phyloP scores from a whole-genome alignment of 2,888 invertebrate species.

The Hesperia comma region DNA sequence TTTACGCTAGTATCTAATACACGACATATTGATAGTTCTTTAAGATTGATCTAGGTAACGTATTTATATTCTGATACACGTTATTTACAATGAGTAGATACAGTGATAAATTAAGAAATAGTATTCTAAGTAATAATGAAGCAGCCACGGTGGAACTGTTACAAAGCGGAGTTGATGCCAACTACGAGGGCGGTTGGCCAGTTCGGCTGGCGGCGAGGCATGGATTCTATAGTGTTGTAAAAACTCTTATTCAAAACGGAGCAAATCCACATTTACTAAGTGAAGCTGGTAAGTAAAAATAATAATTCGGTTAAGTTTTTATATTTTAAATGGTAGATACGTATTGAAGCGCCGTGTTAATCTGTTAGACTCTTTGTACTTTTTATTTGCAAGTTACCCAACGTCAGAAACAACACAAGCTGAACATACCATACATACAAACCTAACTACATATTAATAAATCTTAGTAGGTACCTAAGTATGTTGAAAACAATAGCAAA shows the following conservation, averaged over 20 bases:
- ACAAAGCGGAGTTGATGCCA: slow-evolving; percentile 67
- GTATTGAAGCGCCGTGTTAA: no score
- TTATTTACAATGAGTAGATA: slow-evolving; percentile 23
- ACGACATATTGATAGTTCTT: slow-evolving; percentile 2
- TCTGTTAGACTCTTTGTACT: no score
- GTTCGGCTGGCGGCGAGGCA: slow-evolving; percentile 71
- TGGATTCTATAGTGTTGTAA: slow-evolving; percentile 64
- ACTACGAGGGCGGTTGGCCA: slow-evolving; percentile 75
- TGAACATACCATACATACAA: no score
- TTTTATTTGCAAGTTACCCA: no score
- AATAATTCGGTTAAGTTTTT: no score
- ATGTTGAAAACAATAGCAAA: no score
- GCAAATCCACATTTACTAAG: slow-evolving; percentile 73
- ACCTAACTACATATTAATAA: no score
- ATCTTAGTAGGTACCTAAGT: no score
- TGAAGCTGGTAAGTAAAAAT: slow-evolving; percentile 70
- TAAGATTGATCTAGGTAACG: neutral
- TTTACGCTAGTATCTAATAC: neutral
- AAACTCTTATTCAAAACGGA: slow-evolving; percentile 65
- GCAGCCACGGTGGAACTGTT: slow-evolving; percentile 59
- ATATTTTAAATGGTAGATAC: no score
- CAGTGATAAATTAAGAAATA: slow-evolving; percentile 53
- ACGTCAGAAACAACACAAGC: no score
- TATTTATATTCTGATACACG: neutral
- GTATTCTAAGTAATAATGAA: slow-evolving; percentile 60